Evolutionary conservation across 2,797 vertebrate species (phyloP).

Genomic region (Enteromius paludinosus): DNA sequence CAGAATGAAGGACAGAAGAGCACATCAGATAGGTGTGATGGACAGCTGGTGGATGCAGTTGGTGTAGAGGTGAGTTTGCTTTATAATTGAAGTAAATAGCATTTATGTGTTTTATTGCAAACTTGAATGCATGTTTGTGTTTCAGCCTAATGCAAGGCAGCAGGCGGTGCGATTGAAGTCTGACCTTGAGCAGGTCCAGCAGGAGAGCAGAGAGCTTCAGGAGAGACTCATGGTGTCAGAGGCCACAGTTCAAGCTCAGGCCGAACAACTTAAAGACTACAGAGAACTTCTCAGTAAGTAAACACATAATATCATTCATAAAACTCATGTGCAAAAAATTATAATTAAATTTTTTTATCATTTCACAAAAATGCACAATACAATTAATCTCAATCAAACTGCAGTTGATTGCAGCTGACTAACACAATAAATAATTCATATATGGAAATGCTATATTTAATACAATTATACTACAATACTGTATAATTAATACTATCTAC

Average conservation of each 20-base stretch:
- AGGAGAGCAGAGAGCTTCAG: conserved; percentile 86
- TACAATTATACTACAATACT: neutral
- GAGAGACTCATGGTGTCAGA: conserved; percentile 89
- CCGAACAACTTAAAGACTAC: conserved; percentile 88
- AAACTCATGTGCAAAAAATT: too few relatives aligned
- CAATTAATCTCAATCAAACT: too few relatives aligned
- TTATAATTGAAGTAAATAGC: neutral
- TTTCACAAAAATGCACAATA: too few relatives aligned
- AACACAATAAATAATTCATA: too few relatives aligned
- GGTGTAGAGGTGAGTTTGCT: conserved; percentile 9
- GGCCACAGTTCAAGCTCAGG: conserved; percentile 87
- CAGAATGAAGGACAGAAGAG: conserved; percentile 60
- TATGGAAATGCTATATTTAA: neutral
- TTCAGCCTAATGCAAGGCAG: conserved; percentile 34
- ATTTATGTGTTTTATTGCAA: neutral
- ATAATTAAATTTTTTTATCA: too few relatives aligned
- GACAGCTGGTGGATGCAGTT: conserved; percentile 58
- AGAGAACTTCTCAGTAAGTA: conserved; percentile 86
- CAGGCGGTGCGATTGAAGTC: conserved; percentile 73
- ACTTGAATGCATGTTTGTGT: conserved; percentile 18
- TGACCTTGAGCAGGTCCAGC: conserved; percentile 78
- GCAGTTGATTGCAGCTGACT: too few relatives aligned
- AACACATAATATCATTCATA: neutral
- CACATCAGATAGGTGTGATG: conserved; percentile 49
- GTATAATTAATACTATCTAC: neutral